These are phyloP conservation scores for Petaurus breviceps DNA, from an alignment of 2,113 vertebrate species.

Conservation along the genomic window DNA sequence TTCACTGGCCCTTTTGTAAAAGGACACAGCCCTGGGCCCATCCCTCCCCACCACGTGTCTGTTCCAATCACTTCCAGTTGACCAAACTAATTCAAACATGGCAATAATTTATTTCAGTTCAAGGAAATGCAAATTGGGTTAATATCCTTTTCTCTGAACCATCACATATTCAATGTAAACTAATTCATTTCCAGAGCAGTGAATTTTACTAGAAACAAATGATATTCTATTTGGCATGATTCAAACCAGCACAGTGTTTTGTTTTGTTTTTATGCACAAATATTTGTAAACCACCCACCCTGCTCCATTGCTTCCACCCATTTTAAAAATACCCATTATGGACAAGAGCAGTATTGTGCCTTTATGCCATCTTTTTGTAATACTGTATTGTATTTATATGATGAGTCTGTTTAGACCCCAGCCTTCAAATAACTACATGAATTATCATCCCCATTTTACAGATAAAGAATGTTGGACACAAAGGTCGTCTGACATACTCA, in stretches of 20 bases:
- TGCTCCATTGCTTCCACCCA: slow-evolving; percentile 54
- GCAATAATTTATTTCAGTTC: slow-evolving; percentile 78
- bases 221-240: slow-evolving; percentile 77
- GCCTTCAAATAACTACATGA: slow-evolving; percentile 72
- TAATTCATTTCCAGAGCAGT: slow-evolving; percentile 82
- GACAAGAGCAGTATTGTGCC: slow-evolving; percentile 62
- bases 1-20: slow-evolving; percentile 32
- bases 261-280: slow-evolving; percentile 66
- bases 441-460: slow-evolving; percentile 81
- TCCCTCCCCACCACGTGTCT: slow-evolving; percentile 57
- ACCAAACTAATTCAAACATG: slow-evolving; percentile 72
- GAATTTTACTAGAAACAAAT: slow-evolving; percentile 82
- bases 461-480: slow-evolving; percentile 77
- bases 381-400: slow-evolving; percentile 77
- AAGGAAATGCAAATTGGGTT: slow-evolving; percentile 80
- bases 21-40: slow-evolving; percentile 29
- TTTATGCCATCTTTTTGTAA: slow-evolving; percentile 69
- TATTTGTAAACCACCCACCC: slow-evolving; percentile 75
- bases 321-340: slow-evolving; percentile 79
- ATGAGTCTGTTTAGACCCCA: slow-evolving; percentile 69
- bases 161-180: slow-evolving; percentile 80
- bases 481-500: slow-evolving; percentile 48
- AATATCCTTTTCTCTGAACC: slow-evolving; percentile 80
- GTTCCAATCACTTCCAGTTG: slow-evolving; percentile 70
- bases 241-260: slow-evolving; percentile 69